Evolutionary conservation across 1,140 invertebrate species (phyloP).

Genomic region (Drosophila pseudoananassae): DNA sequence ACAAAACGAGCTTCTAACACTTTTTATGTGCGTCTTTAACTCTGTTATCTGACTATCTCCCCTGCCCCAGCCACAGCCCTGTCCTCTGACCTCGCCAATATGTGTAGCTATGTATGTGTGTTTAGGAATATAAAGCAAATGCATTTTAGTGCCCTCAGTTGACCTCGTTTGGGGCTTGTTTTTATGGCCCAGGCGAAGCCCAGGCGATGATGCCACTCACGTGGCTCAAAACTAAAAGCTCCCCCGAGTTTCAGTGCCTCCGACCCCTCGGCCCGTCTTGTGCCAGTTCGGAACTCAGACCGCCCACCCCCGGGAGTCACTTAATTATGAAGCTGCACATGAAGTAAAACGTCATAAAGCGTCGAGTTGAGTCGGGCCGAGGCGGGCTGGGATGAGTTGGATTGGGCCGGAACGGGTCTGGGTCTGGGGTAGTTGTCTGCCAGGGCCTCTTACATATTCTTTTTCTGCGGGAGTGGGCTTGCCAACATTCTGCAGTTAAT

Average conservation of each 20-base stretch:
- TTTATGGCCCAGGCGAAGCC: slow-evolving; percentile 66
- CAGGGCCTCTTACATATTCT: slow-evolving; percentile 34
- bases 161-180: slow-evolving; percentile 77
- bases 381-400: slow-evolving; percentile 7
- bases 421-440: slow-evolving; percentile 40
- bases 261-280: neutral
- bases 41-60: slow-evolving; percentile 39
- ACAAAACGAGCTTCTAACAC: slow-evolving; percentile 79
- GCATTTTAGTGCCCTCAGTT: slow-evolving; percentile 79
- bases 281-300: slow-evolving; percentile 29
- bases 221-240: slow-evolving; percentile 81
- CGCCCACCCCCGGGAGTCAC: slow-evolving; percentile 52
- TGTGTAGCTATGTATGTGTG: slow-evolving; percentile 1
- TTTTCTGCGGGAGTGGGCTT: slow-evolving; percentile 29
- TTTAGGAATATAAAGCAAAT: slow-evolving; percentile 49
- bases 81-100: neutral
- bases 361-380: slow-evolving; percentile 64
- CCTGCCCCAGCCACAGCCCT: neutral
- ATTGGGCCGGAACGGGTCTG: neutral
- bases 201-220: slow-evolving; percentile 75
- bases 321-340: slow-evolving; percentile 81
- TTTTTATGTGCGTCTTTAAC: slow-evolving; percentile 77
- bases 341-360: slow-evolving; percentile 81
- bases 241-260: slow-evolving; percentile 46
- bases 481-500: slow-evolving; percentile 78